Conservation (phyloP, 2,888 invertebrate species). For the Mesorhabditis spiculigera region DNA sequence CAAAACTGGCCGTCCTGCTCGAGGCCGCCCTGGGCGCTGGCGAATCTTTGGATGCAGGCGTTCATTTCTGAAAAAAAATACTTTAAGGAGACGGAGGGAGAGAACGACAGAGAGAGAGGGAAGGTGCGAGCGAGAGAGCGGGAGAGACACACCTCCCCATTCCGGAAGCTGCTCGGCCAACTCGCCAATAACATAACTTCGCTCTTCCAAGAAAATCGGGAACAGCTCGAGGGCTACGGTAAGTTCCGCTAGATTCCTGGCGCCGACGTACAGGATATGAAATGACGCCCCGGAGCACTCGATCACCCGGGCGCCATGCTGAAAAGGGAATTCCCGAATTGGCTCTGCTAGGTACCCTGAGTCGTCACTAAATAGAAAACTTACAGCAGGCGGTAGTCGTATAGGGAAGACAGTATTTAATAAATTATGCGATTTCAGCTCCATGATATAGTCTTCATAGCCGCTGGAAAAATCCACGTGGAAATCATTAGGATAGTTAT, state of each 20-base stretch:
- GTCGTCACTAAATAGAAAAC: neutral
- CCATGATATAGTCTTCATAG: neutral
- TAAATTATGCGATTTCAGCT: neutral
- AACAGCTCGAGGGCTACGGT: neutral
- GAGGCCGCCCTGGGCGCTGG: neutral
- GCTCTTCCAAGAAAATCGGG: conserved; percentile 1
- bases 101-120: neutral
- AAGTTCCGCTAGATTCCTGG: neutral
- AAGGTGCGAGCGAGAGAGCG: neutral
- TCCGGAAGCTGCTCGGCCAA: neutral
- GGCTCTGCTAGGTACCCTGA: too few relatives aligned
- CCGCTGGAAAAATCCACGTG: neutral
- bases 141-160: neutral
- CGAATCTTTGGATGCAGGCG: neutral
- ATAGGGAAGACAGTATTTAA: neutral
- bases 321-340: neutral
- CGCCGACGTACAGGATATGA: neutral
- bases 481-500: neutral
- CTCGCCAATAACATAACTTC: neutral
- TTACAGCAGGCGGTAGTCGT: neutral
- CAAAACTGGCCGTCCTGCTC: neutral
- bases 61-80: neutral
- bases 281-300: conserved; percentile 2
- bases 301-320: neutral
- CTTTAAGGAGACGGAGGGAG: neutral